Conservation (phyloP, 2,888 invertebrate species). For the Harmothoe impar region DNA sequence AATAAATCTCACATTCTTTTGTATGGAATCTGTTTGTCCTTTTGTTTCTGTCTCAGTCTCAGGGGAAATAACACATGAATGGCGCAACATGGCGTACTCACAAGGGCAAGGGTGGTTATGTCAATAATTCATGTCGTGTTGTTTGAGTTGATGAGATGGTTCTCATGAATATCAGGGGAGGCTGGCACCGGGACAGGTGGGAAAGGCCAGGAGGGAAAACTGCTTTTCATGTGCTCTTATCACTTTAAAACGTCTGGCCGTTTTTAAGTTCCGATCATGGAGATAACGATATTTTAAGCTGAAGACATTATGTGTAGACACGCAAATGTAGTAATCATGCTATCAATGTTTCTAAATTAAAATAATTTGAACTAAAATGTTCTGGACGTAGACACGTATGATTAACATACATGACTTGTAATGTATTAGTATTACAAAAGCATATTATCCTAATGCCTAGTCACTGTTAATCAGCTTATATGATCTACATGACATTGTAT, state of each 20-base stretch:
- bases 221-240: background rate
- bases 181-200: background rate
- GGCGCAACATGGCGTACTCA: background rate
- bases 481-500: too few species aligned
- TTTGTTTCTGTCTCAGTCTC: background rate
- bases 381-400: too few species aligned
- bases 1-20: constrained; percentile 23
- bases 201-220: background rate
- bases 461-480: too few species aligned
- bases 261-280: background rate
- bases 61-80: background rate
- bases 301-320: too few species aligned
- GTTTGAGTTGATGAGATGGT: background rate
- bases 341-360: too few species aligned
- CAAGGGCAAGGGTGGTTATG: background rate
- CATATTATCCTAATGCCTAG: too few species aligned
- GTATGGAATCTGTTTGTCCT: constrained; percentile 7
- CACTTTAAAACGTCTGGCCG: background rate
- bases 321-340: too few species aligned
- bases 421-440: too few species aligned
- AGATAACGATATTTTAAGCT: too few species aligned
- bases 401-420: too few species aligned
- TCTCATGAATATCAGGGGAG: background rate
- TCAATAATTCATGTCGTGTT: background rate
- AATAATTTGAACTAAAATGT: too few species aligned